Conservation (phyloP, 1,140 invertebrate species). For the Zophobas atratus region DNA sequence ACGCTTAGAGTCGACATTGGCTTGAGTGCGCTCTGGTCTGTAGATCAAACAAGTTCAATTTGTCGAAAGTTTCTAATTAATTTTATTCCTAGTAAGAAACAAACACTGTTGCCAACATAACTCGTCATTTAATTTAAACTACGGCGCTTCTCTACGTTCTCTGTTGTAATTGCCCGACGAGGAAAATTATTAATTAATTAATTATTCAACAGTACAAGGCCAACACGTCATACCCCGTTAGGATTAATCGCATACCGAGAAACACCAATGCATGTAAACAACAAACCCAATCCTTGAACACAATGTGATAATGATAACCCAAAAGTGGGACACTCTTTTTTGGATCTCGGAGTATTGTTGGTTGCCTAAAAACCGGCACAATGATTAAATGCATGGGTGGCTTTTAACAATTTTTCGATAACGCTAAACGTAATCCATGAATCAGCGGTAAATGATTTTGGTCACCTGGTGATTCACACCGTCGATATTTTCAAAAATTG, state of each 20-base stretch:
- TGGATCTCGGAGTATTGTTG: background rate
- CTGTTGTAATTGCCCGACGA: background rate
- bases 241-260: background rate
- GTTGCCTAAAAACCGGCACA: conserved; percentile 1
- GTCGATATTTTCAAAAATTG: conserved; percentile 7
- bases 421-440: conserved; percentile 13
- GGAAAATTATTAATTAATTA: conserved; percentile 1
- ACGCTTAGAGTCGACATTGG: too few species aligned
- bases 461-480: conserved; percentile 4
- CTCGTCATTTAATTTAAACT: too few species aligned
- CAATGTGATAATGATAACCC: background rate
- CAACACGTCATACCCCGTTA: conserved; percentile 16
- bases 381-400: conserved; percentile 17
- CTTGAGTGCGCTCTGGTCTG: too few species aligned
- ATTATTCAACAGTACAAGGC: conserved; percentile 14
- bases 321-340: background rate
- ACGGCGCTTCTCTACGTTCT: too few species aligned
- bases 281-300: background rate
- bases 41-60: too few species aligned
- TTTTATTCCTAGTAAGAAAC: too few species aligned
- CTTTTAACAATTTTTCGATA: conserved; percentile 11
- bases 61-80: too few species aligned
- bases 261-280: too few species aligned
- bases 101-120: too few species aligned
- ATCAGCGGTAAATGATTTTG: conserved; percentile 7